Conservation (phyloP, 2,888 invertebrate species). For the Campaea margaritaria region DNA sequence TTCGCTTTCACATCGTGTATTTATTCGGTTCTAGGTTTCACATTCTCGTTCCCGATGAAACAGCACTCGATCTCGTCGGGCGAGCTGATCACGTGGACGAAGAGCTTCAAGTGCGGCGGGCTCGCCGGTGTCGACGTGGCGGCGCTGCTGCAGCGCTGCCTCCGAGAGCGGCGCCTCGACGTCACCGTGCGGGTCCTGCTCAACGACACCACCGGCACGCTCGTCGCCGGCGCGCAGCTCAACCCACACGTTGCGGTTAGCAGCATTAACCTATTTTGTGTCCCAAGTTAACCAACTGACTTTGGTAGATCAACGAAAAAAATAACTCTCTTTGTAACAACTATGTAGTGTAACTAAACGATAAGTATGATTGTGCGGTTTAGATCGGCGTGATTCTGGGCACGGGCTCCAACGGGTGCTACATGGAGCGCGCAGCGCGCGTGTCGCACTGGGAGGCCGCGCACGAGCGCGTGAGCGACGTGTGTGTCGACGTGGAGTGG, state of each 20-base stretch:
- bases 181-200: constrained; percentile 90
- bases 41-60: constrained; percentile 93
- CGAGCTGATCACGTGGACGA: constrained; percentile 93
- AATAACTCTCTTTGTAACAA: too few species aligned
- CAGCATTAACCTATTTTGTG: background rate
- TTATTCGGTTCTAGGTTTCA: constrained; percentile 87
- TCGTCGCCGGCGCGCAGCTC: constrained; percentile 89
- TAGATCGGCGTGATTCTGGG: constrained; percentile 91
- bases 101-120: constrained; percentile 91
- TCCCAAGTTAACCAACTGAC: background rate
- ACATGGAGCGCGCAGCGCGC: constrained; percentile 90
- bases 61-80: constrained; percentile 90
- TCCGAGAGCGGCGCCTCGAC: constrained; percentile 82
- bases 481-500: constrained; percentile 91
- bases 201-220: constrained; percentile 91
- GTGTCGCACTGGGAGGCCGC: constrained; percentile 89
- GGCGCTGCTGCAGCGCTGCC: constrained; percentile 87
- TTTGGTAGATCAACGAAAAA: too few species aligned
- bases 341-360: too few species aligned
- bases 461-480: constrained; percentile 64
- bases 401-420: constrained; percentile 93
- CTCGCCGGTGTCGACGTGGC: constrained; percentile 89
- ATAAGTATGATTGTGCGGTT: too few species aligned
- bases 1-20: background rate
- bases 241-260: constrained; percentile 85